A percentile compares a stretch with the other conserved stretches of the same genome.
Evolutionary conservation across 2,113 vertebrate genomes (phyloP).

Genomic region (Hemiprocne comata): DNA sequence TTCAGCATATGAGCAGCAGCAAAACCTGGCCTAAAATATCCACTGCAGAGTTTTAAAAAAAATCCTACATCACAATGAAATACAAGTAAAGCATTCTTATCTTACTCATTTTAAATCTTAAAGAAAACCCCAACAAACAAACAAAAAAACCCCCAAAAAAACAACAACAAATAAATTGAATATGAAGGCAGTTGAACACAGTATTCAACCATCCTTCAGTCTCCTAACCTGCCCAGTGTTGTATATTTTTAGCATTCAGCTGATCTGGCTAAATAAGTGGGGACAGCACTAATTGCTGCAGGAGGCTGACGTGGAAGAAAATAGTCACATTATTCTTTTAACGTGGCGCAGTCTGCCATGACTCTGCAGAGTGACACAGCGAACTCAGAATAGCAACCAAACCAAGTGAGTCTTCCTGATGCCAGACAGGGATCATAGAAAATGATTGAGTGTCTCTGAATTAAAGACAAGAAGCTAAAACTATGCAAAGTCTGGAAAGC

Average conservation of each 20-base stretch:
- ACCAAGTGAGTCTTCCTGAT: background rate
- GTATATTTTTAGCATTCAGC: background rate
- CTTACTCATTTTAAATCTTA: background rate
- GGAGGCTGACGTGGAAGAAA: background rate
- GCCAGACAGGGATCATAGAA: background rate
- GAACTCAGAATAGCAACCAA: background rate
- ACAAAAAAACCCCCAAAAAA: no score
- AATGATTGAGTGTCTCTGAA: background rate
- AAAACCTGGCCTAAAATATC: background rate
- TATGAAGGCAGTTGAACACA: background rate
- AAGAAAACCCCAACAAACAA: background rate
- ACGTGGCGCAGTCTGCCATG: background rate
- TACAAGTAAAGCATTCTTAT: background rate
- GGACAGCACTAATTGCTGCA: background rate
- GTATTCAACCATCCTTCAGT: background rate
- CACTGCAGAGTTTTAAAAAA: background rate
- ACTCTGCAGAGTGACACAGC: constrained; percentile 47
- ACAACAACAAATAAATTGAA: background rate
- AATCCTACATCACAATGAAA: background rate
- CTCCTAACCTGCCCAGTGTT: background rate
- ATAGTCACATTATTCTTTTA: background rate
- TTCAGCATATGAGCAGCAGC: background rate
- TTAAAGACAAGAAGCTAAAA: constrained; percentile 28
- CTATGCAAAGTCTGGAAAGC: background rate
- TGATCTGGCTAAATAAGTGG: background rate